phyloP scores from a whole-genome alignment of 2,888 invertebrate genomes.

The Tholera decimalis region DNA sequence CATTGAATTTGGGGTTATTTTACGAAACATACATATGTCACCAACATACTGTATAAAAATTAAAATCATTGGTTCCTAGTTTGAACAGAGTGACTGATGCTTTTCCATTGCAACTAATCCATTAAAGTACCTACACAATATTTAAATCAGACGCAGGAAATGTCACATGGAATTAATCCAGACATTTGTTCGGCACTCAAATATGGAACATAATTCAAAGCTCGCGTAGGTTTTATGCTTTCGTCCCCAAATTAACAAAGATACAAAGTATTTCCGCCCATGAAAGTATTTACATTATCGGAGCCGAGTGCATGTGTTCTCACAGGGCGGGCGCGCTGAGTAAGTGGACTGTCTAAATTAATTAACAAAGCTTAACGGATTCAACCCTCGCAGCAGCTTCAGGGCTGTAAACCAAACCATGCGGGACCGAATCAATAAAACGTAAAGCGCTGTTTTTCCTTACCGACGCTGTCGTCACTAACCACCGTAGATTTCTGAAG shows the following conservation, averaged over 20 bases:
- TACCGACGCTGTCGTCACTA: constrained; percentile 77
- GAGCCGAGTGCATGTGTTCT: constrained; percentile 79
- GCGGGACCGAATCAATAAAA: constrained; percentile 69
- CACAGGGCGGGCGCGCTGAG: constrained; percentile 76
- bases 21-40: constrained; percentile 3
- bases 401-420: constrained; percentile 75
- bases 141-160: constrained; percentile 71
- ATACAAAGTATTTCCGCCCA: constrained; percentile 83
- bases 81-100: constrained; percentile 31
- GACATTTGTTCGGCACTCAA: constrained; percentile 70
- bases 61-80: constrained; percentile 7
- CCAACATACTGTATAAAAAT: constrained; percentile 21
- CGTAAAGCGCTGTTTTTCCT: constrained; percentile 78
- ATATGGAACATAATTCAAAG: constrained; percentile 72
- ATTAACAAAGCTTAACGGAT: constrained; percentile 83
- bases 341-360: constrained; percentile 89
- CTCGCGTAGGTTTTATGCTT: constrained; percentile 71
- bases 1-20: background rate
- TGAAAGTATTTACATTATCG: constrained; percentile 77
- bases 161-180: constrained; percentile 76
- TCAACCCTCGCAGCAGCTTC: constrained; percentile 77
- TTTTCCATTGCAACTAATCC: constrained; percentile 58
- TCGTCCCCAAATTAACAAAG: constrained; percentile 80
- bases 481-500: constrained; percentile 83
- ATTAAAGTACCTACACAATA: constrained; percentile 40